A percentile compares a stretch with the other conserved stretches of the same genome.
These are phyloP conservation scores for Brachyalestes nurse DNA, from an alignment of 2,797 vertebrate species.

Conservation along the genomic window DNA sequence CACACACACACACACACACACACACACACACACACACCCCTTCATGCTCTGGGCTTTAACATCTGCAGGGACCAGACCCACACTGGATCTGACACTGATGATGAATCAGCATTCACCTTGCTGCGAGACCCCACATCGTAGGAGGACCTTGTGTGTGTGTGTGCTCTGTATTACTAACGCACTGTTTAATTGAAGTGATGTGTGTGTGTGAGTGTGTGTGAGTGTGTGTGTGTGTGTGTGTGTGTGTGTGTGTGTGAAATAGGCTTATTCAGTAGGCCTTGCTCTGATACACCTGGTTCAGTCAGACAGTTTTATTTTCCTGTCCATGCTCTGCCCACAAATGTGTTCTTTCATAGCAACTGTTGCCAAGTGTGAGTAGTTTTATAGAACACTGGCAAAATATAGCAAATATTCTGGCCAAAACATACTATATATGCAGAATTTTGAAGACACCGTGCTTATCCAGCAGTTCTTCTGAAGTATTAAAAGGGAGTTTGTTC, in stretches of 20 bases:
- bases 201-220: not conserved
- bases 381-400: not conserved
- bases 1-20: too few species aligned
- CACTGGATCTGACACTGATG: slow-evolving; percentile 21
- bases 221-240: not conserved
- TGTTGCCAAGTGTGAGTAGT: not conserved
- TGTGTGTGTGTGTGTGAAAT: slow-evolving; percentile 1
- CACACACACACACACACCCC: not conserved
- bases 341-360: not conserved
- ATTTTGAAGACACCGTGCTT: not conserved
- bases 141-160: not conserved
- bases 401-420: not conserved
- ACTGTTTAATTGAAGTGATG: not conserved
- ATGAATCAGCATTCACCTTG: slow-evolving; percentile 29
- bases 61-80: slow-evolving; percentile 4
- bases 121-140: not conserved
- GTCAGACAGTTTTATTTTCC: too few species aligned
- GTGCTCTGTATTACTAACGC: not conserved
- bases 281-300: too few species aligned
- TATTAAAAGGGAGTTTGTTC: too few species aligned
- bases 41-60: not conserved
- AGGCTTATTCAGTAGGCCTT: not conserved
- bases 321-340: too few species aligned
- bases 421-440: not conserved
- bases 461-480: not conserved